Percentiles rank a stretch among this genome's conserved stretches.
phyloP scores from a whole-genome alignment of 2,113 vertebrate species.

The Oreotrochilus melanogaster region DNA sequence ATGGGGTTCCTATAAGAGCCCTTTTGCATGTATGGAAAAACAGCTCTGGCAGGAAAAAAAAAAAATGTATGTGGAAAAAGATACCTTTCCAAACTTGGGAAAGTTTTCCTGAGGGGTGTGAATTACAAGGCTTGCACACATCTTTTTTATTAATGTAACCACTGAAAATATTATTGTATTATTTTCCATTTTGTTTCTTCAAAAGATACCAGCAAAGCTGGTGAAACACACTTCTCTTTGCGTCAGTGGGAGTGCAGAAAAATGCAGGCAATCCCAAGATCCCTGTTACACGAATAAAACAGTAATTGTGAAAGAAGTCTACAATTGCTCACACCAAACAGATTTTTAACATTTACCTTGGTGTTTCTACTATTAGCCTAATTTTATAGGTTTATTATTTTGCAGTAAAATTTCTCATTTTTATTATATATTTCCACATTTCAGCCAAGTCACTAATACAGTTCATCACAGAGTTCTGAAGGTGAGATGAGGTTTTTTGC shows the following conservation, averaged over 20 bases:
- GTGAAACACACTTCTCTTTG: not conserved
- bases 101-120: not conserved
- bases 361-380: not conserved
- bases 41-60: not conserved
- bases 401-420: not conserved
- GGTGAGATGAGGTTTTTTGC: not conserved
- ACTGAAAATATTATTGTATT: not conserved
- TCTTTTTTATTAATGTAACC: not conserved
- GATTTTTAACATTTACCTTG: not conserved
- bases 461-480: not conserved
- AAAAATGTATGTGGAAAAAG: not conserved
- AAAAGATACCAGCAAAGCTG: not conserved
- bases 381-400: not conserved
- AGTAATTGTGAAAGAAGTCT: not conserved
- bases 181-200: not conserved
- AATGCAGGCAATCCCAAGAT: not conserved
- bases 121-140: not conserved
- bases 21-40: not conserved
- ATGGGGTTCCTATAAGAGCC: not conserved
- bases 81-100: not conserved
- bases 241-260: not conserved
- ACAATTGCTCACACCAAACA: not conserved
- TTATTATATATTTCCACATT: not conserved
- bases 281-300: not conserved
- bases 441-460: not conserved